Evolutionary conservation across 2,888 invertebrate species (phyloP), one percentile per base, ranked within the genome.

Genomic region (Acanthosepion pharaonis): DNA sequence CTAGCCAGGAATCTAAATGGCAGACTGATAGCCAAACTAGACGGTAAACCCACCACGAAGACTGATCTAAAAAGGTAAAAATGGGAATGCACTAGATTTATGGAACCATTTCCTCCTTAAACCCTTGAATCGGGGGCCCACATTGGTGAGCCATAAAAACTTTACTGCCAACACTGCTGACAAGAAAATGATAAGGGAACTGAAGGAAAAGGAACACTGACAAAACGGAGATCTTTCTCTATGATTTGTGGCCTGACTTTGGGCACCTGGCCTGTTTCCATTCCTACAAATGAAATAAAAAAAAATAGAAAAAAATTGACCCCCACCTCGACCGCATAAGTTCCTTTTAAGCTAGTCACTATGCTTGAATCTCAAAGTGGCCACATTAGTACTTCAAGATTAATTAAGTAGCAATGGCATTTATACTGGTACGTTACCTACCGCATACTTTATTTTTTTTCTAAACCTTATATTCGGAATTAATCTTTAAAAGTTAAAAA

Each of bases 81-180:
- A 78, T 33, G 78, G 78, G 78, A 78, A 78, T 78, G 78, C 78
- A 78, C 78, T 78, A 78, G 78, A 78, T n/a, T 78, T 78, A 78
- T 78, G 78, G 78, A 78, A 78, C 78, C 78, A 78, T 78, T 78
- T 78, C 78, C 78, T 78, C 78, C n/a, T 78, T 78, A 78, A 78
- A 78, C 78, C 78, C 78, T 78, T 78, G 78, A 78, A 78, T 78
- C n/a, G 33, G n/a, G 78, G 33, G n/a, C n/a, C 78, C 15, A 78
- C 78, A 78, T 78, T 78, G 78, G 78, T 78, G 78, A 33, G 78
- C 78, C n/a, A 78, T 78, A 78, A 78, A 78, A 78, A 78, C n/a
- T 78, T 78, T 78, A 78, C 78, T n/a, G 78, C 78, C 78, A n/a
- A 78, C 15, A 15, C 33, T 78, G 78, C 33, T 78, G 78, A n/a